Conservation (phyloP, 1,140 invertebrate genomes). For the Eurosta solidaginis region DNA sequence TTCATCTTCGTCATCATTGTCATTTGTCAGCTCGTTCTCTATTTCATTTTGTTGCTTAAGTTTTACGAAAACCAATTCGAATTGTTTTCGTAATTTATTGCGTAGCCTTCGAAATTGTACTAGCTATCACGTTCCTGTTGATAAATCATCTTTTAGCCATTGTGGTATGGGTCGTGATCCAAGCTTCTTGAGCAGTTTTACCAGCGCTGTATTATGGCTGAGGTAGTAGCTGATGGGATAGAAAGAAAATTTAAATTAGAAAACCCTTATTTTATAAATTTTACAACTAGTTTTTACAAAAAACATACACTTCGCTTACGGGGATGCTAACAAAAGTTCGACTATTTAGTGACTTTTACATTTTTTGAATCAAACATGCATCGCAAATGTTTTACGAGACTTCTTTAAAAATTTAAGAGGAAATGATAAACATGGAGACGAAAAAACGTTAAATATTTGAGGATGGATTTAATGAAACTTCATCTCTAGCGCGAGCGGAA, state of each 20-base stretch:
- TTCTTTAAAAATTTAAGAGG: too few relatives aligned
- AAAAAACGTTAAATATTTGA: too few relatives aligned
- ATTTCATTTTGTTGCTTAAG: conserved; percentile 21
- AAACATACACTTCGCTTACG: too few relatives aligned
- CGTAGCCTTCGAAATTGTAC: conserved; percentile 50
- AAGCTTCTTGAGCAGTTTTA: conserved; percentile 86
- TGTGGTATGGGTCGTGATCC: conserved; percentile 81
- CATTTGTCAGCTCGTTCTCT: neutral
- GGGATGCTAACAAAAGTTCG: too few relatives aligned
- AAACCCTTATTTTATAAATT: neutral
- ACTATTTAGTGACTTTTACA: too few relatives aligned
- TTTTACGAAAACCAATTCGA: conserved; percentile 43
- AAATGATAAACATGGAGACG: too few relatives aligned
- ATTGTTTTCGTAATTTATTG: conserved; percentile 56
- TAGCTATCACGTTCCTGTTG: conserved; percentile 56
- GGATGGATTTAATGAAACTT: too few relatives aligned
- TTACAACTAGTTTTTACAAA: too few relatives aligned
- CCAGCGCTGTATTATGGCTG: conserved; percentile 89
- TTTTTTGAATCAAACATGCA: too few relatives aligned
- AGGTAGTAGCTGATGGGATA: conserved; percentile 77
- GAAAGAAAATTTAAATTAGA: conserved; percentile 25
- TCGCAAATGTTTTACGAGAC: too few relatives aligned
- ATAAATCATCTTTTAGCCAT: conserved; percentile 92
- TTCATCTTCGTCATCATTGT: neutral
- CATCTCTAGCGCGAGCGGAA: too few relatives aligned